These are phyloP conservation scores for Cebus imitator DNA, from an alignment of 2,113 vertebrate species.

Conservation along the genomic window DNA sequence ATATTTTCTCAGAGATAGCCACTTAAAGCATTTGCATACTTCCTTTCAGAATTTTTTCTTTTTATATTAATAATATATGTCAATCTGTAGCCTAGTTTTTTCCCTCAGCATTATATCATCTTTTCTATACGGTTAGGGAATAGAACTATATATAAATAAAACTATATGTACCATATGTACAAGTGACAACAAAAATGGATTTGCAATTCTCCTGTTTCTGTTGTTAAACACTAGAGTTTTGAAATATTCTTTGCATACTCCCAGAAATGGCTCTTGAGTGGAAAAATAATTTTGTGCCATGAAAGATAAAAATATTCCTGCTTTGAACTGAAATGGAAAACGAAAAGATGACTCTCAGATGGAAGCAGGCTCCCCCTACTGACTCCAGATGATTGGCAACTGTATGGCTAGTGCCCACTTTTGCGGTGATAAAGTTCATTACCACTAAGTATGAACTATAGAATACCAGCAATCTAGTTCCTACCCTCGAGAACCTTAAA, in stretches of 20 bases:
- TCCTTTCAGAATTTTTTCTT: neutral
- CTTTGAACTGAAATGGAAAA: slow-evolving; percentile 17
- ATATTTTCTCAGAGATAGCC: neutral
- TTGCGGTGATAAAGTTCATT: slow-evolving; percentile 2
- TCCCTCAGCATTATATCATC: neutral
- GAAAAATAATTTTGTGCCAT: neutral
- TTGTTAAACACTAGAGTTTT: neutral
- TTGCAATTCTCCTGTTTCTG: neutral
- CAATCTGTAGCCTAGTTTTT: neutral
- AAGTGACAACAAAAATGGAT: slow-evolving; percentile 1
- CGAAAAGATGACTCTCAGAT: neutral
- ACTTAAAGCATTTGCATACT: neutral
- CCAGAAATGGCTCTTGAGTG: neutral
- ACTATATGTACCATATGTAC: neutral
- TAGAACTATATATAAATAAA: neutral
- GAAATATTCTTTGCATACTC: neutral
- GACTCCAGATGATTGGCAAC: neutral
- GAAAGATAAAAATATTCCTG: slow-evolving; percentile 20
- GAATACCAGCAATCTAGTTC: neutral
- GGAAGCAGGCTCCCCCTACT: neutral
- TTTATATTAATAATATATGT: neutral
- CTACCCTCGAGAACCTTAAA: slow-evolving; percentile 30
- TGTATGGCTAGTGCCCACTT: neutral
- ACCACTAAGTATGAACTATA: neutral
- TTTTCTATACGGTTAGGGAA: slow-evolving; percentile 29